Base-by-base conservation (phyloP, 2,888 invertebrate species). In the Micoletzkya japonica region DNA sequence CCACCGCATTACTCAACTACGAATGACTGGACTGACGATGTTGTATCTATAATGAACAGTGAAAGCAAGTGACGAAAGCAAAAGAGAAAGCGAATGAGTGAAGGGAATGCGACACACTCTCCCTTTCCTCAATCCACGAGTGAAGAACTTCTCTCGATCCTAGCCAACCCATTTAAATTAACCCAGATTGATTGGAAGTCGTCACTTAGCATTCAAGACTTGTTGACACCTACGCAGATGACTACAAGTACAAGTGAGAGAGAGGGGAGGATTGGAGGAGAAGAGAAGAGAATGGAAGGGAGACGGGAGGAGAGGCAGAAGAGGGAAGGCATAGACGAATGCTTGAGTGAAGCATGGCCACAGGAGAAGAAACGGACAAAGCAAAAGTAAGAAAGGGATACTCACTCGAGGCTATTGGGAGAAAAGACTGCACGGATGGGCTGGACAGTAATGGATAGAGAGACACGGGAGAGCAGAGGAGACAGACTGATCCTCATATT, bases 91-190 rank as follows among this genome's bases (percentile, higher is more conserved):
- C 50, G 34, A 17, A 26, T 24, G 39, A 36, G 39, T 39, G 59
- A 59, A 59, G 44, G 30, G 59, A 34, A 59, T n/a, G 44, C 39
- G 39, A 39, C 34, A 36, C 7, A 4, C 24, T n/a, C 28, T 59
- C 44, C 44, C 39, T 39, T 59, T 59, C 44, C 59, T 59, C 59
- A 4, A 59, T 63, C 50, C 50, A 44, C 32, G 49, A 52, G 36
- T 54, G 30, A 50, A 49, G 17, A 54, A 61, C 30, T 57, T 28
- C 34, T 49, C 34, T 34, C 59, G 39, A 52, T 52, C 39, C 28
- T 54, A 49, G 52, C 70, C 72, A 34, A 60, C 67, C 54, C 64
- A 54, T 44, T 66, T 66, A 54, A 66, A 66, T 66, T 66, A 66
- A 66, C 64, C 64, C 44, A 66, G 64, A 66, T 66, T 54, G 64